Evolutionary conservation across 1,140 invertebrate genomes (phyloP).

Genomic region (Tetraneura akinire): DNA sequence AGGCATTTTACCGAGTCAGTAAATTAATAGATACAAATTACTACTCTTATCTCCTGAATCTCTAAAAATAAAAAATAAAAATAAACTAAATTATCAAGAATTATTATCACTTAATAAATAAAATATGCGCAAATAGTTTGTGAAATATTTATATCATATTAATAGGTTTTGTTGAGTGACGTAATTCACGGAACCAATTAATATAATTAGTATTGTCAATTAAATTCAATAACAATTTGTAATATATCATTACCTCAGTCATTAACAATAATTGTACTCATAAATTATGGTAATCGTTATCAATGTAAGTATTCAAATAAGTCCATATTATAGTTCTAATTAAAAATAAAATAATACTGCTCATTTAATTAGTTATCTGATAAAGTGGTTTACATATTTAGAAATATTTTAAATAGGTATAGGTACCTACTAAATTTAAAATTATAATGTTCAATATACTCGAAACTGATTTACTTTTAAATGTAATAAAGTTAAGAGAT

Average conservation of each 20-base stretch:
- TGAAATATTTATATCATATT: conserved; percentile 5
- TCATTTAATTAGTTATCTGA: too few species aligned
- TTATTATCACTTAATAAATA: conserved; percentile 25
- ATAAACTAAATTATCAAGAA: too few species aligned
- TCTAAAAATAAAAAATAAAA: conserved; percentile 13
- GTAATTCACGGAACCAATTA: not conserved
- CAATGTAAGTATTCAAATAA: too few species aligned
- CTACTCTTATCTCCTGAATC: not conserved
- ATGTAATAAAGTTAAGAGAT: conserved; percentile 29
- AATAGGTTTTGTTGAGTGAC: conserved; percentile 2
- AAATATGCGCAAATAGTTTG: not conserved
- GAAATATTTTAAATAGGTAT: too few species aligned
- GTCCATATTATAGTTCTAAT: too few species aligned
- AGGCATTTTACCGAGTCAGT: too few species aligned
- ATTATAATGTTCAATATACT: conserved; percentile 19
- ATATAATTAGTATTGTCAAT: conserved; percentile 8
- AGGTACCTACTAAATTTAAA: conserved; percentile 6
- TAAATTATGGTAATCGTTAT: too few species aligned
- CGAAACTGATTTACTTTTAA: conserved; percentile 31
- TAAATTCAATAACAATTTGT: not conserved
- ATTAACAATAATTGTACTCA: too few species aligned
- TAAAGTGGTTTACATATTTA: too few species aligned
- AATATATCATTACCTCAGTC: too few species aligned
- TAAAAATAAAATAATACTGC: too few species aligned
- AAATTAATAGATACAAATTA: not conserved